Conservation (phyloP, 1,140 invertebrate genomes). For the Aphaenogaster rudis region DNA sequence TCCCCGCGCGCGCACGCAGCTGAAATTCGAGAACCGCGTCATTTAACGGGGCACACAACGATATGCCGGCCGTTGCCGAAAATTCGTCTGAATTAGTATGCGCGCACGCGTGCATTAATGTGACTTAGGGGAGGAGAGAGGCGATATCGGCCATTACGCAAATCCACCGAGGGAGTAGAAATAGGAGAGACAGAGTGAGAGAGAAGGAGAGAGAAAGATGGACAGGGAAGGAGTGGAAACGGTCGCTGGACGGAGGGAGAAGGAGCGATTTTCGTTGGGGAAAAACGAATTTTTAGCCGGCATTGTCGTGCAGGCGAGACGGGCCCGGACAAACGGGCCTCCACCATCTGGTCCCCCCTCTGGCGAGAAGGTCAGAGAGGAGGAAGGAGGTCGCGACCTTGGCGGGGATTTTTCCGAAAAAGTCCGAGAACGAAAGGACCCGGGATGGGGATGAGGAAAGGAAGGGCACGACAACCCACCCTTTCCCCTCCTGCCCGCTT, state of each 20-base stretch:
- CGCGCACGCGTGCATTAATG: constrained; percentile 84
- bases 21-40: constrained; percentile 75
- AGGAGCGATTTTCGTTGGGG: constrained; percentile 60
- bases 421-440: constrained; percentile 69
- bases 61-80: constrained; percentile 78
- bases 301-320: constrained; percentile 69
- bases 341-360: constrained; percentile 80
- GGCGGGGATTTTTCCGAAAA: constrained; percentile 83
- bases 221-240: constrained; percentile 71
- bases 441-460: background rate
- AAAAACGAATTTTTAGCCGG: constrained; percentile 77
- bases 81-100: constrained; percentile 86
- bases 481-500: constrained; percentile 9
- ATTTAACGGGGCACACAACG: constrained; percentile 74
- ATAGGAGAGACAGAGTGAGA: constrained; percentile 68
- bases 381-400: constrained; percentile 83
- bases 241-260: constrained; percentile 59
- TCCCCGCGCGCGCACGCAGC: constrained; percentile 67
- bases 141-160: constrained; percentile 80
- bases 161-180: constrained; percentile 74
- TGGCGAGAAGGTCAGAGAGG: constrained; percentile 72
- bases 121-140: constrained; percentile 81
- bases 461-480: background rate
- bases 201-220: background rate
- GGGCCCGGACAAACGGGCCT: constrained; percentile 64